Evolutionary conservation across 2,113 vertebrate species (phyloP).

Genomic region (Sinocyclocheilus anophthalmus): DNA sequence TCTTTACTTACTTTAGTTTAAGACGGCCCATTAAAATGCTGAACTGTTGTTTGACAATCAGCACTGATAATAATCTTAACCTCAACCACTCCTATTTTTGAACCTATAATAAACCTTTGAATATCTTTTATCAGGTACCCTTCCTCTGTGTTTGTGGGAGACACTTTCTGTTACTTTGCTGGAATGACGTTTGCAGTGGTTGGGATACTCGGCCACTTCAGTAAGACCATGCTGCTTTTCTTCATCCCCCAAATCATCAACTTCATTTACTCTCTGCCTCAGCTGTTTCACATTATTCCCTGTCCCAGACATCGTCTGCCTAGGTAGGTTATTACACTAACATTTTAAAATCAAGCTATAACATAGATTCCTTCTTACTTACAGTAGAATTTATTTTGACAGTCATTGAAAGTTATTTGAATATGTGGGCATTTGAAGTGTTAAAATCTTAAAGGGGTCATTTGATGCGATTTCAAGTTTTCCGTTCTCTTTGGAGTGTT

Average conservation of each 20-base stretch:
- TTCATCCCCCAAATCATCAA: constrained; percentile 98
- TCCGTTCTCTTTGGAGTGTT: no score
- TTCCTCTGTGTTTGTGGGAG: constrained; percentile 91
- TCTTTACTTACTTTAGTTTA: not conserved
- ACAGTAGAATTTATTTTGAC: not conserved
- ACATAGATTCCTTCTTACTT: not conserved
- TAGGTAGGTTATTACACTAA: constrained; percentile 64
- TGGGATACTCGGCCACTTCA: constrained; percentile 98
- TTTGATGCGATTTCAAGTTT: no score
- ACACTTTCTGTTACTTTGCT: constrained; percentile 99
- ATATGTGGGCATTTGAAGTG: not conserved
- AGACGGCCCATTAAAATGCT: not conserved
- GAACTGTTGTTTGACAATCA: not conserved
- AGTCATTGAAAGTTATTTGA: not conserved
- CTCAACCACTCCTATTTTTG: not conserved
- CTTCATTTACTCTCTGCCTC: constrained; percentile 95
- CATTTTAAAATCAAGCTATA: not conserved
- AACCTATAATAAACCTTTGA: not conserved
- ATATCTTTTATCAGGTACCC: constrained; percentile 83
- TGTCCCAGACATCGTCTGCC: constrained; percentile 93
- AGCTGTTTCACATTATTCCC: constrained; percentile 91
- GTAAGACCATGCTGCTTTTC: constrained; percentile 99
- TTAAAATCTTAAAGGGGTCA: no score
- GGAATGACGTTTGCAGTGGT: constrained; percentile 99
- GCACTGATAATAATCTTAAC: not conserved